Evolutionary conservation across 2,888 invertebrate species (phyloP), one percentile per base, ranked within the genome.

Genomic region (Carpatolechia fugitivella): DNA sequence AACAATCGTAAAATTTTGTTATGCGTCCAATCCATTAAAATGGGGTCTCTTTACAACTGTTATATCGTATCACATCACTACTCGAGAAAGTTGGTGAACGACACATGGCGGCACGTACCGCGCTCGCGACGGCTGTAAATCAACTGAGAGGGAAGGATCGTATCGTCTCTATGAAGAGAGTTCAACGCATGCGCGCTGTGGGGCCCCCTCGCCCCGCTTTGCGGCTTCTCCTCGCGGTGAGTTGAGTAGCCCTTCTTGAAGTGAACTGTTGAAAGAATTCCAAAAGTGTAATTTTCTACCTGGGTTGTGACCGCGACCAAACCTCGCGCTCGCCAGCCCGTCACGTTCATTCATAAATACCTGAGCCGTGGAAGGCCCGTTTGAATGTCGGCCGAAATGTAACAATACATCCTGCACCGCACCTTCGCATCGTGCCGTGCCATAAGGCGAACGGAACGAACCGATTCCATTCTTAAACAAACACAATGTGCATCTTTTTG

Each of bases 101-200:
- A 92, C 91, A 69, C 96, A 96, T 87, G 95, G 93, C 82, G 92
- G 84, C 75, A 91, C 92, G 69, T 82, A 81, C 69, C 81, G 75
- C 75, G 76, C 85, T 68, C 85, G 81, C 85, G 82, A 69, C 80
- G 81, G 72, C 72, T 82, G 71, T 74, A 75, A 78, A 78, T 81
- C 80, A 82, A 90, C 90, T 89, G 87, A 87, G 85, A 80, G 81
- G 81, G 87, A 84, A 80, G 82, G 77, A 80, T 83, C 76, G 84
- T 78, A 80, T 79, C 80, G 40, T 8, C 81, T 79, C 80, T 74
- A 77, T 74, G 78, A 76, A 74, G 78, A 74, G 80, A 78, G 75
- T 72, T 73, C 66, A 67, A 85, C 91, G 89, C 91, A 90, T 90
- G 89, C 88, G 90, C 83, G 79, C 70, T 31, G n/a, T n/a, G 72